These are phyloP conservation scores for Tyto alba DNA, from an alignment of 2,113 vertebrate genomes.

Conservation along the genomic window DNA sequence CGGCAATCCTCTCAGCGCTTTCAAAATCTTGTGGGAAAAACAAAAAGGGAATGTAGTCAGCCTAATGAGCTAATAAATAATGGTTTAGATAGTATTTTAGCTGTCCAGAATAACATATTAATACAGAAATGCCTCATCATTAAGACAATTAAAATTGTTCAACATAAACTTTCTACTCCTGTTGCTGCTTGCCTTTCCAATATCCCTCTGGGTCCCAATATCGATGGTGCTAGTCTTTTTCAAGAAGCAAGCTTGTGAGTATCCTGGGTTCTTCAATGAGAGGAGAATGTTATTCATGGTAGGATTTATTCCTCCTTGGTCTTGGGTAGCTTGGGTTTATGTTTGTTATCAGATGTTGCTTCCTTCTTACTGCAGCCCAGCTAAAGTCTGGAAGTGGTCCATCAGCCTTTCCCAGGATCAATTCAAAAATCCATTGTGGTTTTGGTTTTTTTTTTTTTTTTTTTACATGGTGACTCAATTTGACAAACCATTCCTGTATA, in stretches of 20 bases:
- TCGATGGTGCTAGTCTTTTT: background rate
- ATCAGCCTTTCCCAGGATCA: background rate
- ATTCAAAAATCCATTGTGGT: background rate
- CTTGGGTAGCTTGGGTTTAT: background rate
- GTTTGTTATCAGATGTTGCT: background rate
- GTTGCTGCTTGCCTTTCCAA: background rate
- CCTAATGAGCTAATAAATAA: background rate
- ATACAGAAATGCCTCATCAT: background rate
- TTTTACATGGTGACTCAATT: background rate
- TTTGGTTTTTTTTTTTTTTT: accelerated
- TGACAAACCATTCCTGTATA: background rate
- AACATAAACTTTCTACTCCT: background rate
- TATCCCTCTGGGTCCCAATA: background rate
- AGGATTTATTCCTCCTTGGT: background rate
- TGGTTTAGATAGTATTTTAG: background rate
- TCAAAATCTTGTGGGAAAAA: background rate
- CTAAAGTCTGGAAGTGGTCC: background rate
- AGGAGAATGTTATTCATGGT: background rate
- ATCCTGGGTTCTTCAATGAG: background rate
- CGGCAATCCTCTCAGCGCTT: background rate
- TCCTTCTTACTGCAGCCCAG: background rate
- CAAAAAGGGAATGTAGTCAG: background rate
- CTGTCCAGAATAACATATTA: background rate
- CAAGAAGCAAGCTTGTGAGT: background rate
- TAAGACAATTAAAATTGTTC: background rate